Evolutionary conservation across 1,140 invertebrate genomes (phyloP).

Genomic region (Hormaphis cornu): DNA sequence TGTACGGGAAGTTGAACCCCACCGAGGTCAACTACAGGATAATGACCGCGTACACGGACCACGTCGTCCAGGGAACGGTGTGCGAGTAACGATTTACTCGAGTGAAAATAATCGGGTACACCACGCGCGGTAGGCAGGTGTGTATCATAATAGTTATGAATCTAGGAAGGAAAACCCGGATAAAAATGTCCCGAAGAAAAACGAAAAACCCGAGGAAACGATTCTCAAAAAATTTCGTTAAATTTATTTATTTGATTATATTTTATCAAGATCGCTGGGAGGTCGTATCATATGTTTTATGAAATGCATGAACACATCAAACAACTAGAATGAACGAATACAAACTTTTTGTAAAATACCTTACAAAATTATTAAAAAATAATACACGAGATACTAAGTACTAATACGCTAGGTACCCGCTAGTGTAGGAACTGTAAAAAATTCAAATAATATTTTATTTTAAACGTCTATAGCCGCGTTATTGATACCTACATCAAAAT

Average conservation of each 20-base stretch:
- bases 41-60: constrained; percentile 51
- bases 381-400: too few species aligned
- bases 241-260: neutral
- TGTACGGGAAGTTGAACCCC: constrained; percentile 56
- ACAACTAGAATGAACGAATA: too few species aligned
- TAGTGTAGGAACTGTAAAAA: too few species aligned
- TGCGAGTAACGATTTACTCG: constrained; percentile 48
- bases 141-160: neutral
- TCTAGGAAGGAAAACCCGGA: neutral
- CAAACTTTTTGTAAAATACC: too few species aligned
- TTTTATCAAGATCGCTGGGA: neutral
- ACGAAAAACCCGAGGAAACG: neutral
- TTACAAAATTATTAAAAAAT: too few species aligned
- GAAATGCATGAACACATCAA: too few species aligned
- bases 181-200: neutral
- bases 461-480: too few species aligned
- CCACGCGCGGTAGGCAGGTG: neutral
- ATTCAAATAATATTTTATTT: too few species aligned
- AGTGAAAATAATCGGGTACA: neutral
- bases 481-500: too few species aligned
- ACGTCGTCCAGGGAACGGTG: constrained; percentile 54
- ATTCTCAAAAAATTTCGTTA: neutral
- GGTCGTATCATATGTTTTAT: too few species aligned
- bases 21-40: constrained; percentile 63
- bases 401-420: too few species aligned